These are phyloP conservation scores for Mechanitis messenoides DNA, from an alignment of 2,888 invertebrate genomes.

Conservation along the genomic window DNA sequence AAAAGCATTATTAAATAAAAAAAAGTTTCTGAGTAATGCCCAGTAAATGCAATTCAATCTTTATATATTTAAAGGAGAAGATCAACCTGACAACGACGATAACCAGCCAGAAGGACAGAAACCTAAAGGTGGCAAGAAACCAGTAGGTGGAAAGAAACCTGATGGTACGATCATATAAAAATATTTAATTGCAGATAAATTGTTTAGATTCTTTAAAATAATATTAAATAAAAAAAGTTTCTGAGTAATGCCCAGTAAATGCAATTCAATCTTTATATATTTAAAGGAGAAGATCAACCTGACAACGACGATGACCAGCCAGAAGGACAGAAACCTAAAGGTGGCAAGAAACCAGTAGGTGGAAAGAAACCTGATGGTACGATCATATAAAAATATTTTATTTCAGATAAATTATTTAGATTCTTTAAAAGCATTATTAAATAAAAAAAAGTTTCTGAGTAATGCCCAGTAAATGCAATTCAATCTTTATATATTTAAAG, in stretches of 20 bases:
- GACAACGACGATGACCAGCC: too few species aligned
- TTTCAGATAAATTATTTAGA: too few species aligned
- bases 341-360: neutral
- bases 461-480: neutral
- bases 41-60: neutral
- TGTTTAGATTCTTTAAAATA: too few species aligned
- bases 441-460: neutral
- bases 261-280: too few species aligned
- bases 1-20: too few species aligned
- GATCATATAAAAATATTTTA: neutral
- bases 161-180: neutral
- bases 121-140: conserved; percentile 1
- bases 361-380: neutral
- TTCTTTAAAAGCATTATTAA: neutral
- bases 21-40: too few species aligned
- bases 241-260: too few species aligned
- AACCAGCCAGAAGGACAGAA: neutral
- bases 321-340: neutral
- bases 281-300: too few species aligned
- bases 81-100: neutral
- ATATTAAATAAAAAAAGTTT: too few species aligned
- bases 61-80: neutral
- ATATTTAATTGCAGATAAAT: too few species aligned
- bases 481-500: neutral
- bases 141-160: neutral